Evolutionary conservation across 2,888 invertebrate species (phyloP), one percentile per base, ranked within the genome.

Genomic region (Merodon equestris): DNA sequence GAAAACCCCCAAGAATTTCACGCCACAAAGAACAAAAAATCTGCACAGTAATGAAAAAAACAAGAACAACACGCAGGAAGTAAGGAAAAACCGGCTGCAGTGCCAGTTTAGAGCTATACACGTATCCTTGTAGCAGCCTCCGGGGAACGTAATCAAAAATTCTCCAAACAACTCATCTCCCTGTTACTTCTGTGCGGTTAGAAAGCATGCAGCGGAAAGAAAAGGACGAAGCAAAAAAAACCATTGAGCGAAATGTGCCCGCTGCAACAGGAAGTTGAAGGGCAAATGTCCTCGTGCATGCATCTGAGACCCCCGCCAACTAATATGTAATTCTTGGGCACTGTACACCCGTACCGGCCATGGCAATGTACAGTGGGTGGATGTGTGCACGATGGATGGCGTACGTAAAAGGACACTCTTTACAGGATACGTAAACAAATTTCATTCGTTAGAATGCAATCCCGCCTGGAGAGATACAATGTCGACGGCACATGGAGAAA

Each of bases 391-490:
- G 34, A 48, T 12, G n/a, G 14, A 61, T 42, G 18, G 40, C 10
- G 18, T 14, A 14, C 15, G 38, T 4, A 40, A 13, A 42, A 36
- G 38, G 50, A 53, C 47, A 58, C 45, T 44, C 54, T 60, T 27
- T 42, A 68, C 73, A 68, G 73, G 68, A 63, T 68, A 79, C 68
- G 73, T 73, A 73, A 72, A 79, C 77, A 73, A 79, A 68, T 79
- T 79, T 68, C 67, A 63, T 72, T 73, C 67, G 77, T 73, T 79
- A 58, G 77, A 73, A 50, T 63, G 68, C 68, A 58, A 73, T 79
- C 63, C 68, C 63, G 73, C 77, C 77, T 63, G 61, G 58, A 54
- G 77, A 58, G 63, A 73, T 56, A 54, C 61, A 4, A 27, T 27
- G 27, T n/a, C n/a, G n/a, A 27, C 7, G 27, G 27, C 27, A 27